Percentiles rank a stretch among this genome's conserved stretches.
Evolutionary conservation across 1,140 invertebrate species (phyloP).

Genomic region (Heliconius hermathena): DNA sequence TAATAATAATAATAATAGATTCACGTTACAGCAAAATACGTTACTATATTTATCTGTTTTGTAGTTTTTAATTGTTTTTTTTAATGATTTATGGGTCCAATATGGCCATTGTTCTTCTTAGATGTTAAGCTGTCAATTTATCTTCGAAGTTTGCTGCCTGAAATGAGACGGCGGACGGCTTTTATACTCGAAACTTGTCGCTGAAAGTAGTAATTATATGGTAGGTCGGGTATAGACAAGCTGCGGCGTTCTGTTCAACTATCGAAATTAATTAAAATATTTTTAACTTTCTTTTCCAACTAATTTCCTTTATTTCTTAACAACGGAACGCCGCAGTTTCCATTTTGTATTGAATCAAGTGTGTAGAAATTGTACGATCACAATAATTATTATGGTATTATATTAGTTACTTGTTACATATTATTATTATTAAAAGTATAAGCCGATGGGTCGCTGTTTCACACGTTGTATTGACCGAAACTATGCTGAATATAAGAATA

Average conservation of each 20-base stretch:
- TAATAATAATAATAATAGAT: constrained; percentile 8
- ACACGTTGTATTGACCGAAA: constrained; percentile 74
- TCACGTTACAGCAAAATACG: constrained; percentile 9
- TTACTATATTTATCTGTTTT: background rate
- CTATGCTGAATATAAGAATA: constrained; percentile 74
- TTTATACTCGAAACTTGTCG: constrained; percentile 68
- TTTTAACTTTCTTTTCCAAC: constrained; percentile 17
- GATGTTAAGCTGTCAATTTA: constrained; percentile 49
- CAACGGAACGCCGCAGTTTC: constrained; percentile 58
- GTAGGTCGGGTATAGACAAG: constrained; percentile 60
- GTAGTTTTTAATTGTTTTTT: constrained; percentile 10
- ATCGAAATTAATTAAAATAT: constrained; percentile 29
- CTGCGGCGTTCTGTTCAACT: constrained; percentile 51
- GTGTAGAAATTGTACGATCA: constrained; percentile 74
- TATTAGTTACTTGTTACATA: constrained; percentile 80
- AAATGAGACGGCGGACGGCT: constrained; percentile 57
- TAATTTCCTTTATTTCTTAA: constrained; percentile 31
- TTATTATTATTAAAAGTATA: constrained; percentile 57
- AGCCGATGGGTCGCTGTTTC: constrained; percentile 60
- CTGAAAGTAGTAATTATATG: constrained; percentile 69
- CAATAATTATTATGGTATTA: constrained; percentile 75
- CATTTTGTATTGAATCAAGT: constrained; percentile 68
- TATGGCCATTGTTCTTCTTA: constrained; percentile 55
- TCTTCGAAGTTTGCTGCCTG: constrained; percentile 42
- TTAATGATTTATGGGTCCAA: constrained; percentile 38